phyloP scores from a whole-genome alignment of 2,888 invertebrate species.

The Noctua janthe region DNA sequence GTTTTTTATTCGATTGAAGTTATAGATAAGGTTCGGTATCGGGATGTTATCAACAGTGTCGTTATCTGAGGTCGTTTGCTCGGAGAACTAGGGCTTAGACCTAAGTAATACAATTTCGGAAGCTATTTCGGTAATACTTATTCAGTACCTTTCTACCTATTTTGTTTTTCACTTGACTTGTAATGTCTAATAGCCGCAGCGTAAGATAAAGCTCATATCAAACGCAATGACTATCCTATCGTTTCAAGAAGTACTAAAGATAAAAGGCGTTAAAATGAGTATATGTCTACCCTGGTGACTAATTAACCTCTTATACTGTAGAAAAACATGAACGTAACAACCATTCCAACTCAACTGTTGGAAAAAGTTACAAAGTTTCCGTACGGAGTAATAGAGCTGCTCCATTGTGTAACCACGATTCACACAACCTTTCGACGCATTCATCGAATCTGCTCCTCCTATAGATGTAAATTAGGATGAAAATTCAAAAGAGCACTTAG shows the following conservation, averaged over 20 bases:
- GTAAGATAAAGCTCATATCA: not conserved
- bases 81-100: slow-evolving; percentile 30
- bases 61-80: slow-evolving; percentile 48
- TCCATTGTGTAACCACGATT: slow-evolving; percentile 56
- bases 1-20: slow-evolving; percentile 63
- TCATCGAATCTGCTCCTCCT: slow-evolving; percentile 72
- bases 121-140: slow-evolving; percentile 35
- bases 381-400: slow-evolving; percentile 46
- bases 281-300: not conserved
- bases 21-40: slow-evolving; percentile 50
- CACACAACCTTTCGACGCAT: slow-evolving; percentile 61
- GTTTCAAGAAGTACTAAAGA: not conserved
- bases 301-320: not conserved
- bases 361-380: slow-evolving; percentile 40
- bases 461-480: slow-evolving; percentile 83
- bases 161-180: slow-evolving; percentile 17
- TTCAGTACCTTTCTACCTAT: slow-evolving; percentile 4
- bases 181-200: not conserved
- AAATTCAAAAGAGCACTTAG: slow-evolving; percentile 89
- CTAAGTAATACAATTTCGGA: slow-evolving; percentile 35
- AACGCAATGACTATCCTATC: not conserved
- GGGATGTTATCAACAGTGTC: slow-evolving; percentile 37
- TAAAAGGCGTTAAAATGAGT: not conserved
- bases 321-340: not conserved
- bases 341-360: slow-evolving; percentile 13